A percentile compares a stretch with the other conserved stretches of the same genome.
phyloP scores from a whole-genome alignment of 2,113 vertebrate genomes.

The Laticauda colubrina region DNA sequence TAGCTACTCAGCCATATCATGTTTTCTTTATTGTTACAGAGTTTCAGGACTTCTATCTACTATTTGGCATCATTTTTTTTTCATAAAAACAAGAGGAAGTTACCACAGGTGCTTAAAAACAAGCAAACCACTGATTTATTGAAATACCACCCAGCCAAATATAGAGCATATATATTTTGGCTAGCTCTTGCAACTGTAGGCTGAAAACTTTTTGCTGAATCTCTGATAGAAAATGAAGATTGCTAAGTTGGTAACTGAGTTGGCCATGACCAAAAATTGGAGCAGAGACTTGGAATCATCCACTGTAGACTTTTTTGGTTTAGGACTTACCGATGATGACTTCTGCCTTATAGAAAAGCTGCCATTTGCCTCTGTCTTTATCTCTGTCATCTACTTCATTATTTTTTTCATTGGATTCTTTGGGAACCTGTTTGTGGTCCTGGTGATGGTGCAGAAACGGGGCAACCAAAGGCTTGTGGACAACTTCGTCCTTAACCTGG shows the following conservation, averaged over 20 bases:
- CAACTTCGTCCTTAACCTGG: constrained; percentile 83
- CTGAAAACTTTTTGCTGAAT: neutral
- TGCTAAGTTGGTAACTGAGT: neutral
- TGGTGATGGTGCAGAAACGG: constrained; percentile 64
- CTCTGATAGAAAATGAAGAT: neutral
- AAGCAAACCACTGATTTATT: constrained; percentile 26
- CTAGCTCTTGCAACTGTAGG: neutral
- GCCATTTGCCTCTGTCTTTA: constrained; percentile 59
- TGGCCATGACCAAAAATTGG: constrained; percentile 29
- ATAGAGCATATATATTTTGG: neutral
- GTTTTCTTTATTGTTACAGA: neutral
- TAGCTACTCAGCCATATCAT: neutral
- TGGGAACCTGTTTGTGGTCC: constrained; percentile 83
- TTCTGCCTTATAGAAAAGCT: constrained; percentile 35
- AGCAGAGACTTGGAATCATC: neutral
- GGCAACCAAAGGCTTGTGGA: constrained; percentile 75
- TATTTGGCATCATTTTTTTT: neutral
- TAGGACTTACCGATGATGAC: neutral
- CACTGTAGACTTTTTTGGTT: constrained; percentile 10
- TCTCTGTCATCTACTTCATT: constrained; percentile 76
- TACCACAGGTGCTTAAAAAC: constrained; percentile 24
- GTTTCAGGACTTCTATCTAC: neutral
- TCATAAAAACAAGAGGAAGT: constrained; percentile 40
- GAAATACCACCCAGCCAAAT: neutral
- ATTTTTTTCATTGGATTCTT: constrained; percentile 76